Conservation (phyloP, 2,113 vertebrate genomes). For the Progne subis region DNA sequence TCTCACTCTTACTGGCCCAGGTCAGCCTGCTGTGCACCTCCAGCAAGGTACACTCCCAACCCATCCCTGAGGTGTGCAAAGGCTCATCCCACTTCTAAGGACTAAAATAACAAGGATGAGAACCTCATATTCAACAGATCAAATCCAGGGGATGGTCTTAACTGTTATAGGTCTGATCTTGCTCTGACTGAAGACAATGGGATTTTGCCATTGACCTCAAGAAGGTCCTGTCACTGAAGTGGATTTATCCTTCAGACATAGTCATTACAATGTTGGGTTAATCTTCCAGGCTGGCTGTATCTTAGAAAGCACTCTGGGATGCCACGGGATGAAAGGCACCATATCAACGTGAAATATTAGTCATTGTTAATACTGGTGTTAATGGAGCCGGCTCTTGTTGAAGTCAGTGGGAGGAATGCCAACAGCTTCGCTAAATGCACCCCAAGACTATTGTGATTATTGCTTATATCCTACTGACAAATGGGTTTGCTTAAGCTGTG, state of each 20-base stretch:
- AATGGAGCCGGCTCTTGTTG: conserved; percentile 34
- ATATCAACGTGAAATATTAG: conserved; percentile 56
- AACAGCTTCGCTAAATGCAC: conserved; percentile 49
- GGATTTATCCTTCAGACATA: conserved; percentile 61
- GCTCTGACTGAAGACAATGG: conserved; percentile 46
- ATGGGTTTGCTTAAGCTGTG: conserved; percentile 48
- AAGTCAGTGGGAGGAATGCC: conserved; percentile 43
- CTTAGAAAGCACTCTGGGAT: conserved; percentile 60
- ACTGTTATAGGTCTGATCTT: conserved; percentile 25
- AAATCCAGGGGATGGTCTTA: not conserved
- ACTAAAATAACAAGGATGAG: not conserved
- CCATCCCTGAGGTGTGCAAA: not conserved
- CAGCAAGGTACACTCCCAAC: not conserved
- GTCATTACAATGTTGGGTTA: conserved; percentile 58
- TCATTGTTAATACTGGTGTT: conserved; percentile 57
- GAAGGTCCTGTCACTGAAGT: conserved; percentile 47
- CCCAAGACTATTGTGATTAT: conserved; percentile 56
- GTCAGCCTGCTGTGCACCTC: not conserved
- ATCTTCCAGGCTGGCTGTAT: conserved; percentile 49
- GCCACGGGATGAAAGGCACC: conserved; percentile 47
- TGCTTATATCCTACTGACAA: conserved; percentile 51
- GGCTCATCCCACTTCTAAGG: not conserved
- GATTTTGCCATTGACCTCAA: conserved; percentile 63
- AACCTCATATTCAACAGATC: not conserved
- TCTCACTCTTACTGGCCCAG: not conserved